phyloP scores from a whole-genome alignment of 1,140 invertebrate species.

The Drosophila navojoa region DNA sequence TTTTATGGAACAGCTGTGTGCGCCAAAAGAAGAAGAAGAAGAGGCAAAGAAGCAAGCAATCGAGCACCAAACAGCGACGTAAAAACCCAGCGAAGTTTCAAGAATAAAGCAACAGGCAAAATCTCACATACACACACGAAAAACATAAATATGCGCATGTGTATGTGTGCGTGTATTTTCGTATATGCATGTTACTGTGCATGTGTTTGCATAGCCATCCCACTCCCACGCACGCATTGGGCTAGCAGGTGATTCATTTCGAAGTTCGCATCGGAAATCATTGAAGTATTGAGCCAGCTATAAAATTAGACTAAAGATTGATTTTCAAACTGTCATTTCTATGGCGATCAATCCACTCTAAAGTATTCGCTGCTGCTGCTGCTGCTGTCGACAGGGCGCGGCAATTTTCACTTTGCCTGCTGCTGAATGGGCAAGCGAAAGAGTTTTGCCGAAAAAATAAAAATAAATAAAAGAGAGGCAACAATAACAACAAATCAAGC shows the following conservation, averaged over 20 bases:
- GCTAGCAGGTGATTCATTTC: constrained; percentile 41
- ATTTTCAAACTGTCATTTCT: constrained; percentile 27
- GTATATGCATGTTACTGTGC: constrained; percentile 10
- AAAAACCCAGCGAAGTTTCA: constrained; percentile 67
- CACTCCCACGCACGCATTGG: constrained; percentile 40
- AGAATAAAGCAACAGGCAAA: constrained; percentile 59
- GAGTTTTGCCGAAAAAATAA: constrained; percentile 39
- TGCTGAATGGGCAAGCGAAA: constrained; percentile 31
- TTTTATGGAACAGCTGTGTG: constrained; percentile 65
- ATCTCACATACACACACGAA: constrained; percentile 14
- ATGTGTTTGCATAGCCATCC: constrained; percentile 37
- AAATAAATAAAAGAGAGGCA: constrained; percentile 3
- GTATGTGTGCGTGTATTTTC: not conserved
- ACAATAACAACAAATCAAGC: constrained; percentile 23
- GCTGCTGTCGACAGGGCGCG: constrained; percentile 26
- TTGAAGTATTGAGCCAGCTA: constrained; percentile 22
- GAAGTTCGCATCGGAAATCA: constrained; percentile 32
- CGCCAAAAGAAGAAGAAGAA: constrained; percentile 43
- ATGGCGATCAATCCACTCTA: constrained; percentile 1
- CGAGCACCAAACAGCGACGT: constrained; percentile 29
- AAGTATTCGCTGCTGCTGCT: constrained; percentile 14
- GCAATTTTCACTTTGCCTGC: constrained; percentile 53
- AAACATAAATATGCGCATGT: constrained; percentile 11
- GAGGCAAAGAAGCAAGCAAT: constrained; percentile 4
- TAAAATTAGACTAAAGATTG: constrained; percentile 10